Base-by-base conservation (phyloP, 2,888 invertebrate species). In the Sesamia inferens region DNA sequence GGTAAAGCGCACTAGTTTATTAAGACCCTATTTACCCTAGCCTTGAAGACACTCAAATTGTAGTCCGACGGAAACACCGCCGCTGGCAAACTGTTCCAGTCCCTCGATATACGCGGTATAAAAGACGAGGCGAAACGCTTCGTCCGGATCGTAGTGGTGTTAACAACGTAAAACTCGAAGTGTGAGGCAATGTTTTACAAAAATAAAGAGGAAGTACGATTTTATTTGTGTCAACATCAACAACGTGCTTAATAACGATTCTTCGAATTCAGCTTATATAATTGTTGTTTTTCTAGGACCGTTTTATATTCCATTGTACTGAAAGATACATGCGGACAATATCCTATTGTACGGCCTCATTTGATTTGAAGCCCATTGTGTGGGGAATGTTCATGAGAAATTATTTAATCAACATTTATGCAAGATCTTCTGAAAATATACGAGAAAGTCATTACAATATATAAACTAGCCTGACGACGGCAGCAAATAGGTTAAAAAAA, bases 351-450 rank as follows among this genome's bases (percentile, higher is more conserved):
- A 82, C 58, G 66, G 71, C 76, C 55, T 81, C 76, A 77, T 64
- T 85, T 83, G 73, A 84, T 84, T 74, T 74, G 78, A 74, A 76
- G 51, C 65, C 47, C 22, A 69, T 80, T 64, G 42, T 67, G 54
- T 42, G 54, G n/a, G 11, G 31, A 57, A 65, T 51, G 65, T 22
- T 71, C 47, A 55, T n/a, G n/a, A 44, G 31, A 47, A 71, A 61
- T 61, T 64, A 76, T 76, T 54, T 70, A 16, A 31, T 51, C 55
- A 70, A 39, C 24, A 67, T 59, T 63, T 66, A 63, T 66, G 13
- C 69, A 47, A 22, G 10, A 31, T 57, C 6, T 24, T 3, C 42
- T 62, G 19, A 55, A 61, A 68, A 64, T 79, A 55, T 5, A 62
- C 31, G 19, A 24, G 8, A 24, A 61, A 68, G 51, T 11, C n/a